phyloP scores from a whole-genome alignment of 2,888 invertebrate genomes.

The Belgica antarctica region DNA sequence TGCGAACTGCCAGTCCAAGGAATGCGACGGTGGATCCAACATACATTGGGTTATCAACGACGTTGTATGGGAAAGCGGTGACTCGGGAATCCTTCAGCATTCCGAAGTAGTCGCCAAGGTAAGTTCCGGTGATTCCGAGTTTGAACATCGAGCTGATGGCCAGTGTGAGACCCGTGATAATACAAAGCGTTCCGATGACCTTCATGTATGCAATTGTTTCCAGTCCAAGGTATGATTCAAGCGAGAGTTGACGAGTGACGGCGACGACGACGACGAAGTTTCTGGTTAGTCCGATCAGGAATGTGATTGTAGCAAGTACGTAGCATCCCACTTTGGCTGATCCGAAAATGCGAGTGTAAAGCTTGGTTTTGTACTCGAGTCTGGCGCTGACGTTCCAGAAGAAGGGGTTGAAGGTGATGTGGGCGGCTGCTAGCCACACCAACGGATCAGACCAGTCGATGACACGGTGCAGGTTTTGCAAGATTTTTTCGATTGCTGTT shows the following conservation, averaged over 20 bases:
- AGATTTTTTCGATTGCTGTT: slow-evolving; percentile 1
- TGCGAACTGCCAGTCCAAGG: slow-evolving; percentile 45
- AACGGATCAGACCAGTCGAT: slow-evolving; percentile 31
- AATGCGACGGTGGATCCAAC: slow-evolving; percentile 47
- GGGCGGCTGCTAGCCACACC: slow-evolving; percentile 13
- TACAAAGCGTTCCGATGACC: background rate
- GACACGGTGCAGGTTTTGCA: slow-evolving; percentile 2
- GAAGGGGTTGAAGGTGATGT: slow-evolving; percentile 35
- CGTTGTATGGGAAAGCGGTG: slow-evolving; percentile 46
- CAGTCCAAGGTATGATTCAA: slow-evolving; percentile 8
- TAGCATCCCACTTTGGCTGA: slow-evolving; percentile 15
- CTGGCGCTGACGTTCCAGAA: slow-evolving; percentile 32
- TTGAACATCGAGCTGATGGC: slow-evolving; percentile 46
- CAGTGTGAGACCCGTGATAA: slow-evolving; percentile 45
- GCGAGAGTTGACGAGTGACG: background rate
- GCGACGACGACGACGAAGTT: slow-evolving; percentile 18
- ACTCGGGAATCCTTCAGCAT: slow-evolving; percentile 47
- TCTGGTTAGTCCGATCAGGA: slow-evolving; percentile 30
- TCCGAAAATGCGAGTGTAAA: background rate
- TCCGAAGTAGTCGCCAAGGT: slow-evolving; percentile 47
- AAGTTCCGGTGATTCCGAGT: slow-evolving; percentile 47
- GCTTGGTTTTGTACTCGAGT: slow-evolving; percentile 12
- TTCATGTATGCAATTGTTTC: background rate
- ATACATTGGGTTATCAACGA: slow-evolving; percentile 47
- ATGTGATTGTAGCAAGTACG: slow-evolving; percentile 8